Evolutionary conservation across 2,888 invertebrate genomes (phyloP).

Genomic region (Gasteruption jaculator): DNA sequence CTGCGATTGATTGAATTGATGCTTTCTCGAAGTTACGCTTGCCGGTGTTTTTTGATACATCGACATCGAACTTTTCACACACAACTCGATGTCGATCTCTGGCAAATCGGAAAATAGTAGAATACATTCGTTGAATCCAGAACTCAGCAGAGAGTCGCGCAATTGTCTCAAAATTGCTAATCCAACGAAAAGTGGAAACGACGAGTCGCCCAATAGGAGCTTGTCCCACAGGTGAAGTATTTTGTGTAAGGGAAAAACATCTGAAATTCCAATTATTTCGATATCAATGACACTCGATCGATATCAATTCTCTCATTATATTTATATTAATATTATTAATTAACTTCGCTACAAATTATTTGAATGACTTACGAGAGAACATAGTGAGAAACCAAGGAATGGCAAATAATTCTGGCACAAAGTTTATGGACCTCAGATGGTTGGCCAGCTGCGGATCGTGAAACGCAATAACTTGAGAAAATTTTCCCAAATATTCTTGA

Average conservation of each 20-base stretch:
- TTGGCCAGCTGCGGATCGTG: conserved; percentile 90
- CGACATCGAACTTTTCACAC: conserved; percentile 81
- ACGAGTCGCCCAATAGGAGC: conserved; percentile 84
- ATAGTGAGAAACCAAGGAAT: conserved; percentile 99
- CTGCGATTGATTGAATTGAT: conserved; percentile 57
- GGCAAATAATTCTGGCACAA: conserved; percentile 95
- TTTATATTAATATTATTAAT: conserved; percentile 8
- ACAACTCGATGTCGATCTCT: conserved; percentile 91
- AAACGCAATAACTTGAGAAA: conserved; percentile 92
- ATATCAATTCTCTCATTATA: conserved; percentile 5
- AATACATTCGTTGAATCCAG: conserved; percentile 98
- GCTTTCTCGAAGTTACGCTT: conserved; percentile 81
- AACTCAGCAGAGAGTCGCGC: conserved; percentile 74
- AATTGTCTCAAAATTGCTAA: conserved; percentile 88
- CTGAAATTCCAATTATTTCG: conserved; percentile 55
- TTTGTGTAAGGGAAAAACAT: conserved; percentile 97
- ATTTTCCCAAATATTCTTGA: conserved; percentile 95
- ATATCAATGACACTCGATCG: background rate
- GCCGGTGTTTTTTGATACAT: conserved; percentile 83
- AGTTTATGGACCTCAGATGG: conserved; percentile 87
- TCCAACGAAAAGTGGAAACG: conserved; percentile 92
- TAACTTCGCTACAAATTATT: background rate
- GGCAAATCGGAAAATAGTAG: conserved; percentile 97
- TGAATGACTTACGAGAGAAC: conserved; percentile 88
- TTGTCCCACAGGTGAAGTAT: conserved; percentile 98